Conservation (phyloP, 2,113 vertebrate species). For the Gorsachius goisagi region DNA sequence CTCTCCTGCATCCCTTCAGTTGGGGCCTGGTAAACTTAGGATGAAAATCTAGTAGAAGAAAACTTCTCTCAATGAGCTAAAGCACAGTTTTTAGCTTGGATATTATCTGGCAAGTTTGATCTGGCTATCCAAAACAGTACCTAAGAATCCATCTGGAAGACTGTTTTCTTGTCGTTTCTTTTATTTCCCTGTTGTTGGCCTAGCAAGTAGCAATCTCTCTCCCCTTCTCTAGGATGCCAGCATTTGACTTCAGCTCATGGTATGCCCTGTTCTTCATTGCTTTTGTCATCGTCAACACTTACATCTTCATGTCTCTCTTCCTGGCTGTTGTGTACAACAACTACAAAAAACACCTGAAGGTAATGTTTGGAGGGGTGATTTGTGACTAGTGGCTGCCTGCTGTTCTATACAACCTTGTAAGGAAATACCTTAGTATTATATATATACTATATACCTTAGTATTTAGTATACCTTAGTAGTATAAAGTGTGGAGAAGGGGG, state of each 20-base stretch:
- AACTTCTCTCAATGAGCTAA: background rate
- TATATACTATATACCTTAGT: too few species aligned
- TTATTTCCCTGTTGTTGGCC: background rate
- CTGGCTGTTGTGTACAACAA: constrained; percentile 95
- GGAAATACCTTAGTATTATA: background rate
- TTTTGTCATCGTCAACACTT: constrained; percentile 91
- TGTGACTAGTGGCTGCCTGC: background rate
- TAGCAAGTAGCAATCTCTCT: background rate
- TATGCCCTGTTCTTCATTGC: constrained; percentile 89
- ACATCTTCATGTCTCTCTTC: constrained; percentile 97
- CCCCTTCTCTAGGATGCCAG: constrained; percentile 87
- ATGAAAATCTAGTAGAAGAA: background rate
- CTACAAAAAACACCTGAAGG: constrained; percentile 95
- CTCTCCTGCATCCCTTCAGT: background rate
- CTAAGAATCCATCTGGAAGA: background rate
- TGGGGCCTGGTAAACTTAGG: background rate
- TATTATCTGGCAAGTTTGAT: background rate
- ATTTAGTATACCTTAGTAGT: too few species aligned
- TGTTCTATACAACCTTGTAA: background rate
- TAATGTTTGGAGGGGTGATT: background rate
- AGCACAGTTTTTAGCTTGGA: background rate
- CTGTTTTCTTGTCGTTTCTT: background rate
- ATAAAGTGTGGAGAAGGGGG: background rate
- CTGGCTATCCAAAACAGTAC: background rate
- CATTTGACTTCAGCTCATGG: constrained; percentile 83